These are phyloP conservation scores for Ochlodes sylvanus DNA, from an alignment of 2,888 invertebrate species.

Conservation along the genomic window DNA sequence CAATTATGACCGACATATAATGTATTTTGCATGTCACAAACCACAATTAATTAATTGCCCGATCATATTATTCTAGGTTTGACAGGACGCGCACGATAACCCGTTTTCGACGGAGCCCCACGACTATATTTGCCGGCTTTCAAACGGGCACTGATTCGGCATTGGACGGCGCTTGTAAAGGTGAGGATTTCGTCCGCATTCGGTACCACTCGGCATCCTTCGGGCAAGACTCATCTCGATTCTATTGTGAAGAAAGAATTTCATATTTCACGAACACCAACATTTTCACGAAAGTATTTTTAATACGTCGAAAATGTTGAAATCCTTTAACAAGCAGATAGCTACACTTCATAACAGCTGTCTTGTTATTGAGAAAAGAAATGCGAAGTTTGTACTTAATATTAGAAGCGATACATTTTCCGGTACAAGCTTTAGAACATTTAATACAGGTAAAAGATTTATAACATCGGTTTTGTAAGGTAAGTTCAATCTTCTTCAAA, in stretches of 20 bases:
- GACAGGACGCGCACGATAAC: conserved; percentile 20
- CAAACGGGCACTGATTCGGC: conserved; percentile 78
- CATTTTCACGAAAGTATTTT: conserved; percentile 56
- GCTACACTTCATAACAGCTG: conserved; percentile 45
- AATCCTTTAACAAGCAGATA: conserved; percentile 44
- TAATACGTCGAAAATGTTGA: conserved; percentile 48
- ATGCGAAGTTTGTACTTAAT: conserved; percentile 34
- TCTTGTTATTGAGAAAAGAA: conserved; percentile 34
- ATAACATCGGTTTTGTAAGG: conserved; percentile 27
- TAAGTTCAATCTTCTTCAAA: conserved; percentile 32
- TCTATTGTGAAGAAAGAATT: conserved; percentile 76
- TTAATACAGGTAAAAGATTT: conserved; percentile 36
- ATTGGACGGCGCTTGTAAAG: conserved; percentile 79
- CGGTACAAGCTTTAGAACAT: conserved; percentile 23
- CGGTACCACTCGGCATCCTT: conserved; percentile 67
- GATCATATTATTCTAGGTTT: conserved; percentile 54
- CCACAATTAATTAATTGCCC: conserved; percentile 59
- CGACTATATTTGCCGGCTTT: conserved; percentile 61
- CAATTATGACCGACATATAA: conserved; percentile 28
- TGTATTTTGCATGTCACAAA: conserved; percentile 59
- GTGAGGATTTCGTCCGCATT: conserved; percentile 75
- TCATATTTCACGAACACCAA: conserved; percentile 65
- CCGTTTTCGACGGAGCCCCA: conserved; percentile 39
- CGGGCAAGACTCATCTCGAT: conserved; percentile 72
- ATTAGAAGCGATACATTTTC: conserved; percentile 33